Percentiles rank a stretch among this genome's conserved stretches.
Conservation (phyloP, 2,113 vertebrate genomes). For the Xiphophorus maculatus region DNA sequence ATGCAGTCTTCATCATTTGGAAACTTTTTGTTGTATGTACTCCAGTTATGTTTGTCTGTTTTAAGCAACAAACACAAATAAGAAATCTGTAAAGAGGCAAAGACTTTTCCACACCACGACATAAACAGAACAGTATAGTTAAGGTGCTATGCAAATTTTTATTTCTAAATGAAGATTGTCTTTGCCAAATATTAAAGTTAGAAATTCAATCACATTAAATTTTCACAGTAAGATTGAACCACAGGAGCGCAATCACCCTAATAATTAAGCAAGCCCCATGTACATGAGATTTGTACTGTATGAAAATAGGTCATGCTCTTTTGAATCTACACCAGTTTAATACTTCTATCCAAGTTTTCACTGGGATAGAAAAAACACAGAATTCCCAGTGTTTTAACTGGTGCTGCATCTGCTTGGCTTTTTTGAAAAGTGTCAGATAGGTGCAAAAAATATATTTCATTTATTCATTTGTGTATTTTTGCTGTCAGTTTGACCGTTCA, state of each 20-base stretch:
- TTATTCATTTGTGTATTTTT: background rate
- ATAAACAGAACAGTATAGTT: background rate
- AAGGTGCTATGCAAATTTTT: background rate
- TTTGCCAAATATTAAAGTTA: background rate
- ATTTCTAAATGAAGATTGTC: background rate
- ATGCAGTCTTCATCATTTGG: too few species aligned
- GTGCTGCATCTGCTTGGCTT: background rate
- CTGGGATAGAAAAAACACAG: background rate
- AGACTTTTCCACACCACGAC: background rate
- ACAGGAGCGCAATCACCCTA: background rate
- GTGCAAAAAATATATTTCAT: background rate
- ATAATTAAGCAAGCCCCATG: background rate
- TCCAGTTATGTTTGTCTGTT: too few species aligned
- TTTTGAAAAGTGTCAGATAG: background rate
- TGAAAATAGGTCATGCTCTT: background rate
- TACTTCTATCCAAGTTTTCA: background rate
- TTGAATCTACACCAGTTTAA: background rate
- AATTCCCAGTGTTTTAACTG: constrained; percentile 2
- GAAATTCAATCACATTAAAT: background rate
- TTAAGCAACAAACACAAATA: too few species aligned
- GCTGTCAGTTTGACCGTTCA: background rate
- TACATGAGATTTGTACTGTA: background rate
- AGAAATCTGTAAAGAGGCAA: background rate
- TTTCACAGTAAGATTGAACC: background rate
- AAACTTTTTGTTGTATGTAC: too few species aligned